Percentiles rank a stretch among this genome's conserved stretches.
These are phyloP conservation scores for Acrocyrtus sp. DNA, from an alignment of 2,888 invertebrate genomes.

Conservation along the genomic window DNA sequence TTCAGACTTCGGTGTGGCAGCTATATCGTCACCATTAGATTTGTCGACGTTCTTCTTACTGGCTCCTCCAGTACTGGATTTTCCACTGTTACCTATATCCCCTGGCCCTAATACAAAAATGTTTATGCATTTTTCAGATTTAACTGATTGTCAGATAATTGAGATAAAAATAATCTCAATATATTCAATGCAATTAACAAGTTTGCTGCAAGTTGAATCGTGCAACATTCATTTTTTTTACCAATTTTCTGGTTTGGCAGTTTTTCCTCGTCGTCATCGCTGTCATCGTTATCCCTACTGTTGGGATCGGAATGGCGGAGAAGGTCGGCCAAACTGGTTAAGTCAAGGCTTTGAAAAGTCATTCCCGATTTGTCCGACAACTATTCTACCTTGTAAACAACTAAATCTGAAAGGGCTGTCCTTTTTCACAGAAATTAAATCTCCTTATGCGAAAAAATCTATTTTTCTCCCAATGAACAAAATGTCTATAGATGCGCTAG, in stretches of 20 bases:
- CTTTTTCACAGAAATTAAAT: not conserved
- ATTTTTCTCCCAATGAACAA: not conserved
- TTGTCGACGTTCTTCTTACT: not conserved
- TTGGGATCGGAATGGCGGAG: conserved; percentile 18
- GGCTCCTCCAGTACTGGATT: conserved; percentile 61
- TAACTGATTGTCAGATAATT: no score
- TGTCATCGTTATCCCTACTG: conserved; percentile 64
- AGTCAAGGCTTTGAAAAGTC: conserved; percentile 28
- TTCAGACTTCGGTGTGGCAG: conserved; percentile 46
- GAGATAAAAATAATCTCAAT: no score
- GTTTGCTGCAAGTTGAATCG: not conserved
- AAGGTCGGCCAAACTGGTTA: conserved; percentile 30
- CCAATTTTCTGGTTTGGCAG: not conserved
- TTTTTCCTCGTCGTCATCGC: conserved; percentile 64
- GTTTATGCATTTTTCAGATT: not conserved
- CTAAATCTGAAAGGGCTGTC: no score
- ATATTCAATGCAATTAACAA: no score
- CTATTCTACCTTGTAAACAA: no score
- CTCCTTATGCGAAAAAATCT: not conserved
- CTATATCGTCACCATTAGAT: conserved; percentile 2
- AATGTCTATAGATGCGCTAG: no score
- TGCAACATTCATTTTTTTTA: not conserved
- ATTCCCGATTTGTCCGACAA: no score
- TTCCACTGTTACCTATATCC: conserved; percentile 65
- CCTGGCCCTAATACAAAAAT: conserved; percentile 67